Evolutionary conservation across 2,797 vertebrate species (phyloP), one percentile per base, ranked within the genome.

Genomic region (Acipenser oxyrinchus): DNA sequence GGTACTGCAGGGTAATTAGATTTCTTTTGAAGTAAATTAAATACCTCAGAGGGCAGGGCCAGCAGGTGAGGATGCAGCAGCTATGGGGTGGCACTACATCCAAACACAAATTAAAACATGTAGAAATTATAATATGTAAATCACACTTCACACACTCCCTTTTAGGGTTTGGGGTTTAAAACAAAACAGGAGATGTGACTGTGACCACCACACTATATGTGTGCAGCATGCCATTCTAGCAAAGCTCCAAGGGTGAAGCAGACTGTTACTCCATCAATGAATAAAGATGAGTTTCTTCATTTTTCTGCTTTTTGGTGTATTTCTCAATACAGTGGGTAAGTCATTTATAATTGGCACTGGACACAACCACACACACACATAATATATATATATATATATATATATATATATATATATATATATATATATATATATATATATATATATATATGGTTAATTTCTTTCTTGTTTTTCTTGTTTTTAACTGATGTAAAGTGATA

Each of bases 301-400:
- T 76, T 76, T 84, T 76, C 69, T 86, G 75, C 68, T 83, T 73
- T 79, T 86, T 79, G 83, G 75, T 71, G 72, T 86, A 62, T 10
- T 80, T 73, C 75, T 87, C 68, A 82, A 79, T 75, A 70, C 66
- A 70, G 71, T 68, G 74, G 88, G 88, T 88, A 84, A 80, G 86
- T 86, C 74, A 76, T 67, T 72, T 58, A 58, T 6, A 10, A 12
- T 58, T 58, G 55, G 12, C 6, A 12, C 12, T 58, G 55, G 55
- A 58, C 23, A 37, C 23, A 37, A 37, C 23, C 23, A 37, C 23
- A 37, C 23, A 37, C 23, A 37, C 23, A 37, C 3, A 37, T 37
- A 37, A 37, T 37, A 37, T 37, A 37, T 37, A 37, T 23, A 23
- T 23, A 23, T 23, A 23, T 23, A 23, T 23, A 23, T 23, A 23